A percentile compares a stretch with the other conserved stretches of the same genome.
Conservation (phyloP, 2,113 vertebrate genomes). For the Tachycineta bicolor region DNA sequence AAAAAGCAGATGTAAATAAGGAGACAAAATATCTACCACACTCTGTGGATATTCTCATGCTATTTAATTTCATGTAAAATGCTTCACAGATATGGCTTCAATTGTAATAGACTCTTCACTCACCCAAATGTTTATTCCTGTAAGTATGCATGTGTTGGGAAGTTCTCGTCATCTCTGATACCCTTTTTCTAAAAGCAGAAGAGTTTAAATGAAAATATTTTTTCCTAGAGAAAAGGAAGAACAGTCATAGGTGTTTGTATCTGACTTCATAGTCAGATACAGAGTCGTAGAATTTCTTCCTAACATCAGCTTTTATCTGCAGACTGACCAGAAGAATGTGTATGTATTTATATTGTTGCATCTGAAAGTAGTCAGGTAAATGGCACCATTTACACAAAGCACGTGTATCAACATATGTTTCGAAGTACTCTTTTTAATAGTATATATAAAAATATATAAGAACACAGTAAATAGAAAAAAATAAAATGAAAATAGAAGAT, state of each 20-base stretch:
- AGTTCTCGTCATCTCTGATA: not conserved
- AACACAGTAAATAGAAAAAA: not conserved
- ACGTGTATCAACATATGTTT: not conserved
- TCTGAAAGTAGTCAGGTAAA: not conserved
- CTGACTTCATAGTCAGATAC: not conserved
- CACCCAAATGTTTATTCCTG: not conserved
- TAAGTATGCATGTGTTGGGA: not conserved
- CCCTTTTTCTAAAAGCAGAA: not conserved
- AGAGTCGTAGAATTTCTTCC: not conserved
- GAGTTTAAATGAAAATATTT: not conserved
- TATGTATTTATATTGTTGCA: not conserved
- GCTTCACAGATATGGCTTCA: not conserved
- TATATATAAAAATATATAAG: not conserved
- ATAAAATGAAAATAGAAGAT: not conserved
- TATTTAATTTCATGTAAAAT: not conserved
- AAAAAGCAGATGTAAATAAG: not conserved
- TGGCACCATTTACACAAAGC: not conserved
- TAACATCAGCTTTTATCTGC: not conserved
- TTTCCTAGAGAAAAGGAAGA: not conserved
- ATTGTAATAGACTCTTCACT: not conserved
- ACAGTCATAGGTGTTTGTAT: not conserved
- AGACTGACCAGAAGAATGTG: not conserved
- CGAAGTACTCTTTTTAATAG: not conserved
- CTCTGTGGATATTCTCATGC: not conserved
- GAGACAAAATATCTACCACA: not conserved